phyloP scores from a whole-genome alignment of 1,140 invertebrate species.

The Pseudachorutes palmiensis region DNA sequence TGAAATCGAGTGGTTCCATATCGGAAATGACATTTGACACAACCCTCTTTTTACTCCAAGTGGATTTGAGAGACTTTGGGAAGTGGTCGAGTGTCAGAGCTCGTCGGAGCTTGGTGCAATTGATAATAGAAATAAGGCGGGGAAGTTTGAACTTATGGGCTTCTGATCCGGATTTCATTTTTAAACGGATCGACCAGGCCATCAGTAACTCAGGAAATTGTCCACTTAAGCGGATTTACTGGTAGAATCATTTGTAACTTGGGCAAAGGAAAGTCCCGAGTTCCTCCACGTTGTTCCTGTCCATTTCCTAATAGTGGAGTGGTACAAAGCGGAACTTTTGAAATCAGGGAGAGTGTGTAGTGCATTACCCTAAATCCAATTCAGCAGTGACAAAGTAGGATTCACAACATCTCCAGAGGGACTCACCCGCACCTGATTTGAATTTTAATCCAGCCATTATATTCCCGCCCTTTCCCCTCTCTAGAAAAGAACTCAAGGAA shows the following conservation, averaged over 20 bases:
- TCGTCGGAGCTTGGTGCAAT: too few relatives aligned
- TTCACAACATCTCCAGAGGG: background rate
- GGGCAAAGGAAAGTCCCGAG: background rate
- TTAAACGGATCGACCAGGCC: background rate
- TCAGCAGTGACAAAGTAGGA: background rate
- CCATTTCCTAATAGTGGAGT: too few relatives aligned
- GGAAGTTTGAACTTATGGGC: too few relatives aligned
- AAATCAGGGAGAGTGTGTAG: too few relatives aligned
- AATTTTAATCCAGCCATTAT: constrained; percentile 3
- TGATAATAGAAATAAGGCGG: too few relatives aligned
- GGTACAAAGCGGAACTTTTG: too few relatives aligned
- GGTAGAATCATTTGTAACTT: background rate
- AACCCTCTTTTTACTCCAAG: background rate
- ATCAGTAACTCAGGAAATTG: background rate
- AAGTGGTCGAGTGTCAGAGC: too few relatives aligned
- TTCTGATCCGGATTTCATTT: too few relatives aligned
- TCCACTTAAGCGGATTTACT: constrained; percentile 4
- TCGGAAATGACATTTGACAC: background rate
- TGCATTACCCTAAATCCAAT: background rate
- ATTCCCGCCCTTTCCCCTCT: background rate
- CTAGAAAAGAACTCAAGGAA: background rate
- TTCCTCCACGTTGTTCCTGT: background rate
- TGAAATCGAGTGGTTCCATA: background rate
- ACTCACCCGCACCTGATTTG: background rate
- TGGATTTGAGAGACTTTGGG: background rate